Conservation (phyloP, 2,113 vertebrate genomes). For the Saccopteryx bilineata region DNA sequence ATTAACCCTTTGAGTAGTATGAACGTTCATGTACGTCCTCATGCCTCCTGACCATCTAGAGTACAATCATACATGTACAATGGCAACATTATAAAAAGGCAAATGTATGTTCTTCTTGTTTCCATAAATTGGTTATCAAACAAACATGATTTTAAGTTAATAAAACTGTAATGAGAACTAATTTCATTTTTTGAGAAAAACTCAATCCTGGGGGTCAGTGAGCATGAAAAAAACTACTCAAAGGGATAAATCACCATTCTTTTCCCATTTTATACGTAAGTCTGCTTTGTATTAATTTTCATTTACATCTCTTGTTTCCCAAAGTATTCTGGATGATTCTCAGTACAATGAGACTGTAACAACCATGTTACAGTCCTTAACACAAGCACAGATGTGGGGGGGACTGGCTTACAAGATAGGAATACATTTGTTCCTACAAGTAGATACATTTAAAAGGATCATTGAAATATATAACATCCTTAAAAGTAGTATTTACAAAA, state of each 20-base stretch:
- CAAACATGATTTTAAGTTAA: no score
- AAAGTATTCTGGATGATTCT: background rate
- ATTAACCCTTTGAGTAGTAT: background rate
- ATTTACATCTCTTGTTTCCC: background rate
- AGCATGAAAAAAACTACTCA: no score
- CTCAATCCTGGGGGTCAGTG: no score
- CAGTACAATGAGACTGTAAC: background rate
- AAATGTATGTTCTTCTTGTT: no score
- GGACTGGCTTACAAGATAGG: background rate
- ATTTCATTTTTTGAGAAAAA: no score
- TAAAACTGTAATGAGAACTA: no score
- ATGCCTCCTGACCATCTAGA: no score
- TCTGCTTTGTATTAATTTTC: background rate
- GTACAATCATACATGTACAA: no score
- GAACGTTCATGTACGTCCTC: no score
- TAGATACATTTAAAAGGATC: background rate
- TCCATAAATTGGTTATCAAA: no score
- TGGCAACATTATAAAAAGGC: no score
- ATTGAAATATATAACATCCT: background rate
- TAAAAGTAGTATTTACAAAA: background rate
- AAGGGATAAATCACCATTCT: background rate
- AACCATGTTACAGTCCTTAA: background rate
- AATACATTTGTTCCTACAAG: background rate
- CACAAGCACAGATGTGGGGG: no score
- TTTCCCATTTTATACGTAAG: background rate